Evolutionary conservation across 2,888 invertebrate genomes (phyloP).

Genomic region (Portevinia maculata): DNA sequence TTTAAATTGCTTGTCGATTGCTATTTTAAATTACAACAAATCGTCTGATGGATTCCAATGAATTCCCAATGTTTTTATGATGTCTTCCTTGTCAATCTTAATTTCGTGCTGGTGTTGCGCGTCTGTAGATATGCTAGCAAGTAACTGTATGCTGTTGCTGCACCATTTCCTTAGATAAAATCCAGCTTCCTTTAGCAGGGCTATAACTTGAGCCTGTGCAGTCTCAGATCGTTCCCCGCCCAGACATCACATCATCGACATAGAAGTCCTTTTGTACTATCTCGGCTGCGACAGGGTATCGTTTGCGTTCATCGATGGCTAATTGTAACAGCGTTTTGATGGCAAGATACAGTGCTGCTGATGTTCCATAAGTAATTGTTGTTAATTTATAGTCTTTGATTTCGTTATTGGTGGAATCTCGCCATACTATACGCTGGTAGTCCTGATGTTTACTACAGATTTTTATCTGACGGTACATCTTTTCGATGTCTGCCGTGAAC

Average conservation of each 20-base stretch:
- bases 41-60: conserved; percentile 32
- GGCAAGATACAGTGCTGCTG: too few relatives aligned
- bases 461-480: too few relatives aligned
- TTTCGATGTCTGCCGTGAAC: too few relatives aligned
- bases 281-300: too few relatives aligned
- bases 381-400: not conserved
- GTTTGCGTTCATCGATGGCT: too few relatives aligned
- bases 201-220: not conserved
- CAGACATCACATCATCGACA: conserved; percentile 32
- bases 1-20: not conserved
- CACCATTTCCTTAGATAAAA: conserved; percentile 34
- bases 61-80: conserved; percentile 34
- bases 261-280: conserved; percentile 23
- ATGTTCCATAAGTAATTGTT: not conserved
- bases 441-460: too few relatives aligned
- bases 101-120: conserved; percentile 9
- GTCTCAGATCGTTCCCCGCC: conserved; percentile 1
- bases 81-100: conserved; percentile 24
- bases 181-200: conserved; percentile 12
- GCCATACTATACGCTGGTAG: too few relatives aligned
- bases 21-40: conserved; percentile 22
- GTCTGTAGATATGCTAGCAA: too few relatives aligned
- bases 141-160: too few relatives aligned
- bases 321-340: too few relatives aligned
- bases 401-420: too few relatives aligned